These are phyloP conservation scores for Tethya wilhelma DNA, from an alignment of 37 sponge, comb jelly and placozoan genomes.

Conservation along the genomic window DNA sequence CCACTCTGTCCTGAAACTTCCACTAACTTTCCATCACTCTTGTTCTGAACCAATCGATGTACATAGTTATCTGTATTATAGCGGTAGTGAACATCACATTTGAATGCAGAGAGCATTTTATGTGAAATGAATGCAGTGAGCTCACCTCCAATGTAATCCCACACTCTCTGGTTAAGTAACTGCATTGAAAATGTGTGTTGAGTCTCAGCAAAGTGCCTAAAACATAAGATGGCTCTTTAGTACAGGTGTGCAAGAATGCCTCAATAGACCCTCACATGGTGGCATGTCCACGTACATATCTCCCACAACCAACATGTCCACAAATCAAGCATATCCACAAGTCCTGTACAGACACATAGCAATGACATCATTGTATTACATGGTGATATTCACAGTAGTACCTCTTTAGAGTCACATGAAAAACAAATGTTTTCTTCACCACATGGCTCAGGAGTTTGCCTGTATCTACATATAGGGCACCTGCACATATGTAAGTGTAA, in stretches of 20 bases:
- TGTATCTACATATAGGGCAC: constrained; percentile 87
- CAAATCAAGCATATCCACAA: constrained; percentile 98
- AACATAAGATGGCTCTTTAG: background rate
- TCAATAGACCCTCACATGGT: constrained; percentile 39
- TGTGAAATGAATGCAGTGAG: background rate
- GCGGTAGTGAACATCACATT: background rate
- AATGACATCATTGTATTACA: background rate
- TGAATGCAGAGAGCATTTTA: background rate
- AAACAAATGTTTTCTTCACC: constrained; percentile 70
- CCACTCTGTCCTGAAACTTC: constrained; percentile 50
- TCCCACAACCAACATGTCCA: constrained; percentile 97
- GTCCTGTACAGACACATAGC: constrained; percentile 50
- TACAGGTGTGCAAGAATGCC: too few species aligned
- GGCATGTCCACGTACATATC: constrained; percentile 90
- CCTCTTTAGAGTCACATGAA: constrained; percentile 79
- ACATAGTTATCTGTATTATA: constrained; percentile 90
- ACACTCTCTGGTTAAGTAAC: constrained; percentile 85
- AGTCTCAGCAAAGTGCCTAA: constrained; percentile 83
- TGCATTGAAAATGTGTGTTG: constrained; percentile 97
- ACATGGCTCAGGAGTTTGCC: constrained; percentile 78
- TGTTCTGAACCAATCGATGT: constrained; percentile 96
- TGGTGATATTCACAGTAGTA: background rate
- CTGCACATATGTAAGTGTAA: constrained; percentile 10
- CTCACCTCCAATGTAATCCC: constrained; percentile 96
- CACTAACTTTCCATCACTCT: constrained; percentile 95